A percentile compares a stretch with the other conserved stretches of the same genome.
Conservation (phyloP, 2,797 vertebrate genomes). For the Echeneis naucrates region DNA sequence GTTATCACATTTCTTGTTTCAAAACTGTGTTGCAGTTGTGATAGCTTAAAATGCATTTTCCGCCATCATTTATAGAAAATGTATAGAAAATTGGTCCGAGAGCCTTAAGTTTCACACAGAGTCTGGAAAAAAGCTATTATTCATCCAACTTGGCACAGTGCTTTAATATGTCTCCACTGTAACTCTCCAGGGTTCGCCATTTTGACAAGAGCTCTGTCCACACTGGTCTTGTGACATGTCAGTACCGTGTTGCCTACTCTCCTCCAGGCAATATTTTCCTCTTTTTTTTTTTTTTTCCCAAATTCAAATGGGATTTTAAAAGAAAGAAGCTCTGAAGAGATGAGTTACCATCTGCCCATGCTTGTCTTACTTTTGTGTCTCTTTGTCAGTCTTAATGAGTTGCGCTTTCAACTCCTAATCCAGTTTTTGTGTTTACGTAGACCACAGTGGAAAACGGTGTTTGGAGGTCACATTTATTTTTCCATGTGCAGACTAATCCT, state of each 20-base stretch:
- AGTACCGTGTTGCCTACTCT: conserved; percentile 41
- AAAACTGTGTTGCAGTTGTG: conserved; percentile 63
- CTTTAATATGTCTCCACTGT: conserved; percentile 25
- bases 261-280: conserved; percentile 43
- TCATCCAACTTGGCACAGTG: neutral
- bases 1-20: conserved; percentile 21
- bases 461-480: conserved; percentile 24
- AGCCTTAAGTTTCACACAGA: neutral
- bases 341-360: conserved; percentile 46
- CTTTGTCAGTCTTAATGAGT: conserved; percentile 31
- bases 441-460: neutral
- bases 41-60: conserved; percentile 72
- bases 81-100: conserved; percentile 13
- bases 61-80: conserved; percentile 42
- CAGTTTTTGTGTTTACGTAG: conserved; percentile 20
- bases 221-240: conserved; percentile 73
- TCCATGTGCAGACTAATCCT: conserved; percentile 19
- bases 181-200: conserved; percentile 60
- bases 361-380: conserved; percentile 35
- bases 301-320: conserved; percentile 41
- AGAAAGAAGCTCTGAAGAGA: conserved; percentile 33
- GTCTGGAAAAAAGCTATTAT: conserved; percentile 11
- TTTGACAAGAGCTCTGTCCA: conserved; percentile 58
- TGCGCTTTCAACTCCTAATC: conserved; percentile 26
- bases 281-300: neutral